phyloP scores from a whole-genome alignment of 2,888 invertebrate species.

The Agriopis marginaria region DNA sequence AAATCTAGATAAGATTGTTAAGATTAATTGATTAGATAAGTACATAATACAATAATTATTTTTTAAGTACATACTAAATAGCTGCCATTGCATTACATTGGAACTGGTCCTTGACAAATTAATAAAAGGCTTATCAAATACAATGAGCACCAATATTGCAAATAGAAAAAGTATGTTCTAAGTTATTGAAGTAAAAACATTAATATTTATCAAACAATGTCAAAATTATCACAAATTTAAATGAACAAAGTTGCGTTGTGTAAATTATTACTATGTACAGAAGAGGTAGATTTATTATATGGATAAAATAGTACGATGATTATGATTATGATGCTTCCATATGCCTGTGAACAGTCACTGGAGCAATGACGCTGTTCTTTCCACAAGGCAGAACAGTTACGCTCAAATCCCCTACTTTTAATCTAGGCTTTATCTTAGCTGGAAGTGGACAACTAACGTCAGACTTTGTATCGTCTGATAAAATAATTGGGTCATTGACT shows the following conservation, averaged over 20 bases:
- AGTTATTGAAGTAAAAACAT: conserved; percentile 23
- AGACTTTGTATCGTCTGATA: conserved; percentile 83
- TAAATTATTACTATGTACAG: conserved; percentile 51
- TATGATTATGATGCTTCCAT: conserved; percentile 91
- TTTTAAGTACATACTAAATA: conserved; percentile 13
- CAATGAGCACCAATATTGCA: conserved; percentile 38
- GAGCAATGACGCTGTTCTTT: conserved; percentile 89
- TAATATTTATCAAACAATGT: conserved; percentile 10
- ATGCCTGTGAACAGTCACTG: conserved; percentile 95
- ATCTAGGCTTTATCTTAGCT: conserved; percentile 74
- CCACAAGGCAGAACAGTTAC: conserved; percentile 84
- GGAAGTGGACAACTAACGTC: conserved; percentile 87
- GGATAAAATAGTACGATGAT: conserved; percentile 19
- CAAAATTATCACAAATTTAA: conserved; percentile 45
- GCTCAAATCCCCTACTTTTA: conserved; percentile 75
- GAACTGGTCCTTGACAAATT: conserved; percentile 23
- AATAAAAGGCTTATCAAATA: conserved; percentile 16
- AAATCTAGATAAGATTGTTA: conserved; percentile 33
- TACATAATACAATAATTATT: conserved; percentile 18
- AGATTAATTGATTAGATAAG: conserved; percentile 35
- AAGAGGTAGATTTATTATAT: conserved; percentile 66
- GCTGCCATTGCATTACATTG: conserved; percentile 12
- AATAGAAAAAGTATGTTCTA: conserved; percentile 9
- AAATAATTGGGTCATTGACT: conserved; percentile 87
- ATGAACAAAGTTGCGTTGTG: conserved; percentile 36